Evolutionary conservation across 1,140 invertebrate species (phyloP).

Genomic region (Potamilus streckersoni): DNA sequence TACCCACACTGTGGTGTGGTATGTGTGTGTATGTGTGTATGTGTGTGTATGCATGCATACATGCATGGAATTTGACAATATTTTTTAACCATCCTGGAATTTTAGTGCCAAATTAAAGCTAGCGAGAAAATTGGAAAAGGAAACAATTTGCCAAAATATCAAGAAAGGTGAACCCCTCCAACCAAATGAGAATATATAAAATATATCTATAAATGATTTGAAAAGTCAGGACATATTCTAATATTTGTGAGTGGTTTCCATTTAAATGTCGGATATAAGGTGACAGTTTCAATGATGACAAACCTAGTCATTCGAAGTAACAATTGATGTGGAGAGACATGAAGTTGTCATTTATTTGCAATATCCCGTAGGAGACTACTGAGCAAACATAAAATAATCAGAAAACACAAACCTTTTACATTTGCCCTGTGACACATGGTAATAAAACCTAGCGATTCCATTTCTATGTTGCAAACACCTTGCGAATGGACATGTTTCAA

Average conservation of each 20-base stretch:
- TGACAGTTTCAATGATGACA: not conserved
- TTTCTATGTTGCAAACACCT: slow-evolving; percentile 96
- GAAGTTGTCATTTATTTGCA: not conserved
- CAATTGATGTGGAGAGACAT: not conserved
- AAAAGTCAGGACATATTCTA: not conserved
- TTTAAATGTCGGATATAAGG: no score
- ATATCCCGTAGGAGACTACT: not conserved
- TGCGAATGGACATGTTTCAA: slow-evolving; percentile 80
- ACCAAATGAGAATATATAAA: no score
- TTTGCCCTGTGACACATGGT: slow-evolving; percentile 95
- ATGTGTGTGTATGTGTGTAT: no score
- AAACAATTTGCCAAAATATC: not conserved
- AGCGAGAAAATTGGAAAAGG: not conserved
- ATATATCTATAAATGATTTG: no score
- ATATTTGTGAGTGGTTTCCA: no score
- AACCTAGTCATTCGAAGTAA: not conserved
- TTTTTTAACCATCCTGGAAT: not conserved
- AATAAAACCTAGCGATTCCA: slow-evolving; percentile 94
- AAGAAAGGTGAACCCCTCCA: not conserved
- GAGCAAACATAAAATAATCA: not conserved
- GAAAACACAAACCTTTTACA: slow-evolving; percentile 74
- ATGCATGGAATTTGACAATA: not conserved
- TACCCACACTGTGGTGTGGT: no score
- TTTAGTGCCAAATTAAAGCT: not conserved
- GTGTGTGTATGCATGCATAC: no score